Conservation (phyloP, 2,797 vertebrate species). For the Coccyzus lansbergi region DNA sequence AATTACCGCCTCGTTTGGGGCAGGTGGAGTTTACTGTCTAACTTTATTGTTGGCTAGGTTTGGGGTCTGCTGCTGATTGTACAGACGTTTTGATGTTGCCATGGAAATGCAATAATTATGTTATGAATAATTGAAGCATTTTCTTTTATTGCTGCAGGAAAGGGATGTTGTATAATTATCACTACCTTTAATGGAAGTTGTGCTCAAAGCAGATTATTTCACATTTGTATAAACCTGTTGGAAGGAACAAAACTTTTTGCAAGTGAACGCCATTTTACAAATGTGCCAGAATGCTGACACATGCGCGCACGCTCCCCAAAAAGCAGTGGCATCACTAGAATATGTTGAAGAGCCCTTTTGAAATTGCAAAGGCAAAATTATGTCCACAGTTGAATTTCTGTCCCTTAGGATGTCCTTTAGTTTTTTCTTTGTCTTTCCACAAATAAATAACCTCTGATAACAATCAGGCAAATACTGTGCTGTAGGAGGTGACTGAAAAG, state of each 20-base stretch:
- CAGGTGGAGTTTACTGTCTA: neutral
- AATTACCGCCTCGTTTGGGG: neutral
- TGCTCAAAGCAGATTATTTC: neutral
- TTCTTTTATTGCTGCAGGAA: constrained; percentile 35
- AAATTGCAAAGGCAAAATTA: neutral
- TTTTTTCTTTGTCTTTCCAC: neutral
- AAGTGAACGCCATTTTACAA: neutral
- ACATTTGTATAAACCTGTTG: neutral
- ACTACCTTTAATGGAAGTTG: constrained; percentile 10
- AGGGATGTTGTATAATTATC: constrained; percentile 37
- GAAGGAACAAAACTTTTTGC: neutral
- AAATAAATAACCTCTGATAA: neutral
- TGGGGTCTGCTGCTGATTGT: neutral
- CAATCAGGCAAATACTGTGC: neutral
- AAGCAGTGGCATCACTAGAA: neutral
- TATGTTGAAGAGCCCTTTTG: neutral
- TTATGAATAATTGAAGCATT: constrained; percentile 22
- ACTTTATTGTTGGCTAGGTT: neutral
- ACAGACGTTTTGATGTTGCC: constrained; percentile 39
- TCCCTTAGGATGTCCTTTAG: neutral
- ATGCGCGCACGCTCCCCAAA: rapidly evolving
- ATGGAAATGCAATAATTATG: constrained; percentile 36
- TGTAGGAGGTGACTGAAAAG: neutral
- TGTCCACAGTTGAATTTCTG: neutral
- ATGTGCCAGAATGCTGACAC: neutral